Base-by-base conservation (phyloP, 1,140 invertebrate species). In the Caenorhabditis brenneri region DNA sequence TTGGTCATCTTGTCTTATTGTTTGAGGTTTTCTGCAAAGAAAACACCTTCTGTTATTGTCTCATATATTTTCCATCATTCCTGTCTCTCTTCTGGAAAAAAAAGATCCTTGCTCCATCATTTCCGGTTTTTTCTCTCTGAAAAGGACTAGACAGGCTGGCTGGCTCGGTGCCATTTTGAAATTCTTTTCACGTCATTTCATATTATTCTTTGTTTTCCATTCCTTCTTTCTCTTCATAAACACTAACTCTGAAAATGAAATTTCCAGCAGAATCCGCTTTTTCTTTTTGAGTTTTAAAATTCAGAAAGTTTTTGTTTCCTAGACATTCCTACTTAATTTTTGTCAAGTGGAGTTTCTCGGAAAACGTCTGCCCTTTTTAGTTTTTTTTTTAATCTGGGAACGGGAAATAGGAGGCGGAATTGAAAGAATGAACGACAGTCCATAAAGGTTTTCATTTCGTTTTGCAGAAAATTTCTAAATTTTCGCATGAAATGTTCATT, bases 151-250 rank as follows among this genome's bases (percentile, higher is more conserved):
- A 27, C 10, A n/a, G 24, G 24, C 19, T 7, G 49, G 22, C 49
- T n/a, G 49, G 49, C 42, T 46, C 53, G 31, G 58, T 65, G 58
- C 58, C 58, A 65, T 65, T 65, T 65, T 65, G 58, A 65, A 65
- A 65, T 65, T 65, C 58, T 65, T 65, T 36, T 65, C 58, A 65
- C 58, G 16, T 65, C 58, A 65, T 36, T 33, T 36, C 16, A 65
- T 19, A 65, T 65, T 36, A 65, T 65, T 65, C 58, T 65, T 29
- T 58, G 24, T 58, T 58, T 58, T 58, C 15, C 19, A 10, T 55
- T 55, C 4, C 7, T 55, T 36, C 19, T 33, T 19, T 33, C 19
- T 36, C 19, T 24, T 65, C 31, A 15, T 65, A 42, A 42, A 42
- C 39, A 42, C 22, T 31, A 16, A 7, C 6, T 19, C 16, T 33